These are phyloP conservation scores for Sparus aurata DNA, from an alignment of 2,797 vertebrate genomes.

Conservation along the genomic window DNA sequence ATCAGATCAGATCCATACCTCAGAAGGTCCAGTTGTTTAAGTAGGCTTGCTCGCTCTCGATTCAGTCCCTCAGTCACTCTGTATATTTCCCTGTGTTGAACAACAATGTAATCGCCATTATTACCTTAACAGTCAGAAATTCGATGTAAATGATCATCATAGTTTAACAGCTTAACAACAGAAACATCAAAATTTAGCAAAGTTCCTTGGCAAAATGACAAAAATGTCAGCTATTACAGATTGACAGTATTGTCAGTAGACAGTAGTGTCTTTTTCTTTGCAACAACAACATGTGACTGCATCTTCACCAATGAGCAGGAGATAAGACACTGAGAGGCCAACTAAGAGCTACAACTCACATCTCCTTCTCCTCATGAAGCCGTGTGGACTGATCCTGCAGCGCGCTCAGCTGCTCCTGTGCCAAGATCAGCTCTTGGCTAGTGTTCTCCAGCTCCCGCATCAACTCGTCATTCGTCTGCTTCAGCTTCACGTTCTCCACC, in stretches of 20 bases:
- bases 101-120: constrained; percentile 5
- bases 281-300: no score
- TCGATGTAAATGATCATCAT: neutral
- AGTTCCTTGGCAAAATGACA: neutral
- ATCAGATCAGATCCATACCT: constrained; percentile 80
- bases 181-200: neutral
- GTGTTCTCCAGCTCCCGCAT: constrained; percentile 88
- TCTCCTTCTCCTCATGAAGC: constrained; percentile 92
- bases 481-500: constrained; percentile 92
- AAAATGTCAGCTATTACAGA: neutral
- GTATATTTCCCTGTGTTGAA: constrained; percentile 90
- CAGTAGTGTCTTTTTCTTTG: no score
- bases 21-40: constrained; percentile 94
- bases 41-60: constrained; percentile 89
- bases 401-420: constrained; percentile 89
- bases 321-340: neutral
- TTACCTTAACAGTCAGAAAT: neutral
- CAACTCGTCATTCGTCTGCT: constrained; percentile 90
- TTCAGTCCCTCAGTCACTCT: constrained; percentile 91
- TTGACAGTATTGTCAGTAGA: neutral
- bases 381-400: constrained; percentile 88
- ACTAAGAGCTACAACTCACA: constrained; percentile 83
- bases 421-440: constrained; percentile 83
- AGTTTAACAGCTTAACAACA: neutral
- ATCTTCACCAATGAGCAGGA: neutral